Percentiles rank a stretch among this genome's conserved stretches.
phyloP scores from a whole-genome alignment of 1,140 invertebrate genomes.

The Musca domestica region DNA sequence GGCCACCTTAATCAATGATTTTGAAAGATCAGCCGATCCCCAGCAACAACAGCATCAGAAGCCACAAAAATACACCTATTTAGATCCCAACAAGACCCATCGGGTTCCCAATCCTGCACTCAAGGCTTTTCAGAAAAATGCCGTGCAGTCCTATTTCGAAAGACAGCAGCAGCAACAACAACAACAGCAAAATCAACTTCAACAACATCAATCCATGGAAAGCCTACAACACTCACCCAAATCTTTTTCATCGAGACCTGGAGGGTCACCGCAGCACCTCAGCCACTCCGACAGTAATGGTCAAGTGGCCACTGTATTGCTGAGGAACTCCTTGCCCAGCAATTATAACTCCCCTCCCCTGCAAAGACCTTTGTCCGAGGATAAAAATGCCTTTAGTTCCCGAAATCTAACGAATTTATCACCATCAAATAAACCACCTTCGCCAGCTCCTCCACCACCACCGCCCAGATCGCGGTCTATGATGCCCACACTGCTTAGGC shows the following conservation, averaged over 20 bases:
- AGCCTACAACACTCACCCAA: neutral
- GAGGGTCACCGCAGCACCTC: slow-evolving; percentile 31
- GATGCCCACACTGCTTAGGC: slow-evolving; percentile 56
- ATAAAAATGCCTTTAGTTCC: neutral
- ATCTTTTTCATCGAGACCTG: neutral
- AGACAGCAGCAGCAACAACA: slow-evolving; percentile 60
- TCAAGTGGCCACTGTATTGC: slow-evolving; percentile 28
- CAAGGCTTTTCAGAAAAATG: slow-evolving; percentile 85
- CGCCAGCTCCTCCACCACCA: slow-evolving; percentile 59
- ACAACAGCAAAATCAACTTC: slow-evolving; percentile 20
- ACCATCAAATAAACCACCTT: slow-evolving; percentile 31
- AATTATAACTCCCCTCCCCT: slow-evolving; percentile 30
- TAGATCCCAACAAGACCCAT: slow-evolving; percentile 75
- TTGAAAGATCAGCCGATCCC: slow-evolving; percentile 58
- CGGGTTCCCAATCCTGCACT: slow-evolving; percentile 73
- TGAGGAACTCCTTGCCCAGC: slow-evolving; percentile 47
- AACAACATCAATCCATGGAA: slow-evolving; percentile 14
- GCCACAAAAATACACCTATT: slow-evolving; percentile 62
- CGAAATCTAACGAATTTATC: neutral
- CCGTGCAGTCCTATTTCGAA: slow-evolving; percentile 80
- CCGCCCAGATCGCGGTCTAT: slow-evolving; percentile 58
- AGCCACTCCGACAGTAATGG: slow-evolving; percentile 28
- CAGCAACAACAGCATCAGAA: slow-evolving; percentile 23
- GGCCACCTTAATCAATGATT: slow-evolving; percentile 71
- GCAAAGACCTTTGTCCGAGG: slow-evolving; percentile 2